Evolutionary conservation across 2,888 invertebrate species (phyloP).

Genomic region (Neoaliturus tenellus): DNA sequence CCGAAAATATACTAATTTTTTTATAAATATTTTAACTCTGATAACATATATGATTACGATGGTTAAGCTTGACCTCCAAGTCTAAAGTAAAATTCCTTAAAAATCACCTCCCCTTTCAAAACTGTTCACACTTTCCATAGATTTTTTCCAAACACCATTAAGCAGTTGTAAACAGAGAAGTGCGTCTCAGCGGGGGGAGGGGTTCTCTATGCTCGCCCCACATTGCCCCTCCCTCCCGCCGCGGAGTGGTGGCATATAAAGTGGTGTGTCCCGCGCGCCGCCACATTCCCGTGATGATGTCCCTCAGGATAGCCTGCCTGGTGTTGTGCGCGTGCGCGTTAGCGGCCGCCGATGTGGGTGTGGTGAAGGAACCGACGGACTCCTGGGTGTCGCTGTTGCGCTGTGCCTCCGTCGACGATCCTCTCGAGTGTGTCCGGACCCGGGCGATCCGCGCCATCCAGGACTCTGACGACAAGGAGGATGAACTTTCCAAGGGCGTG

Average conservation of each 20-base stretch:
- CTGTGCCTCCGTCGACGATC: conserved; percentile 48
- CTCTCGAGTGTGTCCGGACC: conserved; percentile 40
- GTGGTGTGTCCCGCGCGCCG: not conserved
- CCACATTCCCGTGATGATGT: not conserved
- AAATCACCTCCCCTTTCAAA: no score
- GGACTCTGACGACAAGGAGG: conserved; percentile 30
- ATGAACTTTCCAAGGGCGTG: conserved; percentile 56
- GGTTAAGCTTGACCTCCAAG: no score
- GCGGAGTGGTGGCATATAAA: conserved; percentile 12
- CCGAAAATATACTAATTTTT: no score
- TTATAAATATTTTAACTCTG: no score
- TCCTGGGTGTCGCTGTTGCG: conserved; percentile 14
- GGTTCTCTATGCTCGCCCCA: conserved; percentile 1
- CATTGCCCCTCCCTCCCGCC: conserved; percentile 8
- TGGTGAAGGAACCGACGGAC: not conserved
- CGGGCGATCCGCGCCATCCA: conserved; percentile 53
- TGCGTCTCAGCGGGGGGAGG: not conserved
- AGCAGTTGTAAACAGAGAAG: not conserved
- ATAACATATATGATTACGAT: no score
- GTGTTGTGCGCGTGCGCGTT: not conserved
- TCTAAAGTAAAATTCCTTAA: no score
- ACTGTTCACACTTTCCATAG: no score
- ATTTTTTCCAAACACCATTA: no score
- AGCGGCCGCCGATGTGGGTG: not conserved
- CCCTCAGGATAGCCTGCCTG: conserved; percentile 15